These are phyloP conservation scores for Peucedramus taeniatus DNA, from an alignment of 2,113 vertebrate species.

Conservation along the genomic window DNA sequence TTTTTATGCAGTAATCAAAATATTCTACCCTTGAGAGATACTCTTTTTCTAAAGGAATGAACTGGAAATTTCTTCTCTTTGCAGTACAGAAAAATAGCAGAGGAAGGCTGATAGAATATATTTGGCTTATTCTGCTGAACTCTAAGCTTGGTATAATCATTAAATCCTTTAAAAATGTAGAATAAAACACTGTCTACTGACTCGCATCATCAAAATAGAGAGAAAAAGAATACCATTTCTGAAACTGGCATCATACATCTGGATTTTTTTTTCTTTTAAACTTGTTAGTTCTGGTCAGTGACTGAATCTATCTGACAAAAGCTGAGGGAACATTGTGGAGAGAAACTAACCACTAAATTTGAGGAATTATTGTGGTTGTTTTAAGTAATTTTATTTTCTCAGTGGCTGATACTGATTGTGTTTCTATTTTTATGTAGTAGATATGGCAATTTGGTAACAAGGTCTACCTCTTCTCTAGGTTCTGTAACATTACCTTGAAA, in stretches of 20 bases:
- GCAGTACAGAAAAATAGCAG: background rate
- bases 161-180: background rate
- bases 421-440: background rate
- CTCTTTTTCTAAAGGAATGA: background rate
- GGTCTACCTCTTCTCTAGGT: background rate
- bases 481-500: background rate
- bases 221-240: background rate
- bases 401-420: background rate
- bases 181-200: background rate
- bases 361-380: background rate
- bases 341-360: background rate
- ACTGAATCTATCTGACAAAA: background rate
- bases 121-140: background rate
- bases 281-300: background rate
- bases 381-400: background rate
- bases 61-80: background rate
- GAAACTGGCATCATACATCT: background rate
- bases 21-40: background rate
- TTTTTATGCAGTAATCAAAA: constrained; percentile 12
- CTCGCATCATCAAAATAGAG: background rate
- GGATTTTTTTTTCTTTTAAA: background rate
- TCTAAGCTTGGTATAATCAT: background rate
- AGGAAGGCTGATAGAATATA: background rate
- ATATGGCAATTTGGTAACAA: background rate
- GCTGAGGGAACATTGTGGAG: background rate